Conservation (phyloP, 2,797 vertebrate species). For the Orestias chungarensis region DNA sequence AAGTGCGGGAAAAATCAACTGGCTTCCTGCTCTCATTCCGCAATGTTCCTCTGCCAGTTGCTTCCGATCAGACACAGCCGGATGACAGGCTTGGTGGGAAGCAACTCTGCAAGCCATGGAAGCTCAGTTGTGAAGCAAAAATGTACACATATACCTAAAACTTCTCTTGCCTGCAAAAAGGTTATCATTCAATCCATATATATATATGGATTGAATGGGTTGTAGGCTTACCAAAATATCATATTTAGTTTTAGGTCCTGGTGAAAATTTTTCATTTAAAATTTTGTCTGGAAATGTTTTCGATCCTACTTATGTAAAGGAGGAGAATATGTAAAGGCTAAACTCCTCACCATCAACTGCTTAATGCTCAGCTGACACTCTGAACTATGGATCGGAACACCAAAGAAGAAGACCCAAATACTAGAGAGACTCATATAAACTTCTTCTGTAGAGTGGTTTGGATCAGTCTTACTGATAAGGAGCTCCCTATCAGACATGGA, state of each 20-base stretch:
- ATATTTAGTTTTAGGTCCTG: not conserved
- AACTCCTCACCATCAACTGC: too few species aligned
- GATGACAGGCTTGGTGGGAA: slow-evolving; percentile 40
- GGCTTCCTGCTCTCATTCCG: slow-evolving; percentile 24
- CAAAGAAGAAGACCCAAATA: too few species aligned
- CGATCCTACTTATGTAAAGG: too few species aligned
- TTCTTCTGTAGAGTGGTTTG: too few species aligned
- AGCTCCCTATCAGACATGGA: too few species aligned
- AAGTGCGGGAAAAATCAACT: slow-evolving; percentile 8
- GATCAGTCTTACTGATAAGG: too few species aligned
- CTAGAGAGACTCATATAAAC: too few species aligned
- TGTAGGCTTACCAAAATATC: not conserved
- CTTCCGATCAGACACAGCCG: slow-evolving; percentile 43
- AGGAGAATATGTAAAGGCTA: too few species aligned
- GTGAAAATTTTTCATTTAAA: not conserved
- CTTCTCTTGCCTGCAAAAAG: slow-evolving; percentile 19
- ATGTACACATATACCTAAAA: slow-evolving; percentile 7
- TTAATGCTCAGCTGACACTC: too few species aligned
- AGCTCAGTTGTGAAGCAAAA: slow-evolving; percentile 9
- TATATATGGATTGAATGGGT: not conserved
- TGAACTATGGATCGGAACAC: too few species aligned
- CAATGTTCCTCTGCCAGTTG: slow-evolving; percentile 34
- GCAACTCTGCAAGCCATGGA: slow-evolving; percentile 14
- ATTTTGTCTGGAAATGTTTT: too few species aligned
- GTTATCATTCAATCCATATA: not conserved